These are phyloP conservation scores for Calephelis nemesis DNA, from an alignment of 1,140 invertebrate genomes.

Conservation along the genomic window DNA sequence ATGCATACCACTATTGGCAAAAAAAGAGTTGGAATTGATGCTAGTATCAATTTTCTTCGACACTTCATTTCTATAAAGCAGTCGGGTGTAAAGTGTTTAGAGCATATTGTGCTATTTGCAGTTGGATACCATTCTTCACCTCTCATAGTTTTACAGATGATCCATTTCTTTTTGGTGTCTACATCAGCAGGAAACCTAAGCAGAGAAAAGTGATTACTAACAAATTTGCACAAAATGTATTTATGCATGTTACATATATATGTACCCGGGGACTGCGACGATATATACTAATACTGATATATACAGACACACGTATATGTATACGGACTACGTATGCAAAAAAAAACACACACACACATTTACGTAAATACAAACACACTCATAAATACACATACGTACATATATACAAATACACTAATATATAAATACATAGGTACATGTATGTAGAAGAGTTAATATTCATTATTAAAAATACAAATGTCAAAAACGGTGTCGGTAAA, in stretches of 20 bases:
- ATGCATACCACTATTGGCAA: constrained; percentile 9
- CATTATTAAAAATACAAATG: too few relatives aligned
- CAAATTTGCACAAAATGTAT: not conserved
- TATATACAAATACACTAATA: too few relatives aligned
- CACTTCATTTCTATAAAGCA: constrained; percentile 8
- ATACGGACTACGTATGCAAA: too few relatives aligned
- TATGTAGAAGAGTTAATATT: too few relatives aligned
- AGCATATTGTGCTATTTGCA: too few relatives aligned
- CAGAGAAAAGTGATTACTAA: not conserved
- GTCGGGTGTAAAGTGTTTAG: not conserved
- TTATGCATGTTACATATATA: not conserved
- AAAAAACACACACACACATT: too few relatives aligned
- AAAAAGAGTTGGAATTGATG: constrained; percentile 8
- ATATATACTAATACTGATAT: not conserved
- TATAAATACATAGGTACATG: too few relatives aligned
- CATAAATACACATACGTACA: too few relatives aligned
- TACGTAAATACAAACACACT: too few relatives aligned
- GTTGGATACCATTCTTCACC: not conserved
- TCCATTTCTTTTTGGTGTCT: constrained; percentile 1
- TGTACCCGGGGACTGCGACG: too few relatives aligned
- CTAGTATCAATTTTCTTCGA: constrained; percentile 8
- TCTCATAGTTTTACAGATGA: constrained; percentile 7
- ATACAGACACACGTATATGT: not conserved
- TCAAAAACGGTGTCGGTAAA: too few relatives aligned
- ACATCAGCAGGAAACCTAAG: not conserved